Base-by-base conservation (phyloP, 2,797 vertebrate species). In the Leuciscus waleckii region DNA sequence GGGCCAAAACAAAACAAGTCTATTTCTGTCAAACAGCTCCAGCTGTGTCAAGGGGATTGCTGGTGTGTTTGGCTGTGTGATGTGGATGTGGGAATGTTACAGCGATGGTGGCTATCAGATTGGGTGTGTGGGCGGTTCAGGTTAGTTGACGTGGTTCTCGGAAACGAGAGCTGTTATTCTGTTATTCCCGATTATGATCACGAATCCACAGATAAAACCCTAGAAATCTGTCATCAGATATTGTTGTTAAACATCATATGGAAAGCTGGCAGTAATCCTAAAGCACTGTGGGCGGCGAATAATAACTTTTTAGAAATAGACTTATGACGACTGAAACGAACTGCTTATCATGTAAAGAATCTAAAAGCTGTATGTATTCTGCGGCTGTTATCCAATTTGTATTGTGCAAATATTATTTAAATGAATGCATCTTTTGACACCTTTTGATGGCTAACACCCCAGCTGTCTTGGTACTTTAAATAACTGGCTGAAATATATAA, bases 21-120 rank as follows among this genome's bases (percentile, higher is more conserved):
- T 85, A 80, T 79, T 85, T 80, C 68, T 85, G 84, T 85, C 77
- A 85, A 73, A 79, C 54, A 74, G 69, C 41, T 58, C 65, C 51
- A 71, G 37, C 63, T 58, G 77, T 35, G 29, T 39, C 77, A 80
- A 23, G 68, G 56, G 68, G 67, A 43, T 39, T 29, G 46, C 63
- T 69, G 73, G 61, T 54, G 43, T 61, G 16, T 41, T 71, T 76
- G 56, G 39, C 3, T 43, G 7, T 39, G 49, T 46, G 83, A 63
- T 85, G 37, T 17, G 67, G 49, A 63, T 83, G 32, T 37, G 67
- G 67, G 39, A 71, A 73, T 74, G 54, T 37, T 32, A 71, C 54
- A 71, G 37, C 1, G 13, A 46, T 37, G 29, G 67, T 68, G 3
- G 1, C n/a, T 41, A 69, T 46, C 65, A 61, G 75, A 58, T 58